Base-by-base conservation (phyloP, 2,797 vertebrate species). In the Peromyscus attwateri region DNA sequence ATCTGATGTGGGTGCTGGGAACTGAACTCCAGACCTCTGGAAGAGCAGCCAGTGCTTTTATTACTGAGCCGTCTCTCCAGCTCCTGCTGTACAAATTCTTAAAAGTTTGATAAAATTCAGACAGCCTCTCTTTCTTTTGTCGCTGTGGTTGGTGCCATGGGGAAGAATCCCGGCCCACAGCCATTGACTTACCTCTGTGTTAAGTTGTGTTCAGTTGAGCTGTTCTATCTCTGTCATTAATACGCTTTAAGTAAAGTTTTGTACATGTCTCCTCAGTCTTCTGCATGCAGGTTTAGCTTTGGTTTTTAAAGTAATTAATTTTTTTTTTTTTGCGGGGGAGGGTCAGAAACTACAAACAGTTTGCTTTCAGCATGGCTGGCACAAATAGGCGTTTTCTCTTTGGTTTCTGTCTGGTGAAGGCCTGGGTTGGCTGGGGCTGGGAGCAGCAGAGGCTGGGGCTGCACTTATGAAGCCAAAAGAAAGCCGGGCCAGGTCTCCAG, bases 291-390 rank as follows among this genome's bases (percentile, higher is more conserved):
- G 14, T 77, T 71, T 84, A 84, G 55, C 34, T 92, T 75, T 83
- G 57, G 27, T 95, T 95, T 92, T 77, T 70, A 84, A 62, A 80
- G 49, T 55, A 19, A 79, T 49, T 87, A 40, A 60, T 60, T 76
- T 89, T 89, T 88, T 55, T 57, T 43, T n/a, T n/a, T n/a, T n/a
- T n/a, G n/a, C n/a, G 4, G 14, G n/a, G 37, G 16, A 9, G 52
- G 34, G 19, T 13, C 31, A 37, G 31, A 57, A n/a, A 81, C 52
- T 81, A 23, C 27, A 77, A 31, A 31, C 6, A 25, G 29, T 52
- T 87, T 85, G 66, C 46, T 87, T 70, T 87, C 21, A 55, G 29
- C 49, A 37, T 87, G 71, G 37, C 66, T 55, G 46, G n/a, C 84
- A 37, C 34, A 85, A 68, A 14, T 31, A 49, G 83, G 23, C 6